Percentiles rank a stretch among this genome's conserved stretches.
These are phyloP conservation scores for Drosophila tristis DNA, from an alignment of 1,140 invertebrate genomes.

Conservation along the genomic window DNA sequence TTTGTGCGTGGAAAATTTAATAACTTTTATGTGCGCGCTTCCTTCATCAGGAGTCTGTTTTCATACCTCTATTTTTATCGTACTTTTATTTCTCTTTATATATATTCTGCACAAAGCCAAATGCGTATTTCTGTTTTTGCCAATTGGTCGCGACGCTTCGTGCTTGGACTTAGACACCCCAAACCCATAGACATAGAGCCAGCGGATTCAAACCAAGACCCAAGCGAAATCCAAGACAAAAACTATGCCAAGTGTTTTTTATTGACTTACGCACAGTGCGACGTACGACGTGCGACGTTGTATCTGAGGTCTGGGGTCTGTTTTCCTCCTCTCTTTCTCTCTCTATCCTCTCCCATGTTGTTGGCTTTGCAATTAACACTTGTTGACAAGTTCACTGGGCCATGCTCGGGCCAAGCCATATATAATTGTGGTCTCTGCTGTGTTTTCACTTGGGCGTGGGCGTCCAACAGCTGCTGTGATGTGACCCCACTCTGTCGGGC, in stretches of 20 bases:
- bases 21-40: constrained; percentile 23
- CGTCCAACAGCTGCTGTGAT: constrained; percentile 10
- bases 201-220: neutral
- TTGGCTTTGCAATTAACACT: constrained; percentile 71
- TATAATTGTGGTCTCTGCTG: constrained; percentile 17
- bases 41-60: neutral
- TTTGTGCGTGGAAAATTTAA: constrained; percentile 52
- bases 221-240: constrained; percentile 4
- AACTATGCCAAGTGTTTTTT: constrained; percentile 31
- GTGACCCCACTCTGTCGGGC: constrained; percentile 19
- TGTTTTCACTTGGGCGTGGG: constrained; percentile 21
- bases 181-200: too few relatives aligned
- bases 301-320: neutral
- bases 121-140: constrained; percentile 6
- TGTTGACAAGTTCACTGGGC: constrained; percentile 76
- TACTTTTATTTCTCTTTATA: constrained; percentile 24
- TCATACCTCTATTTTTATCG: constrained; percentile 6
- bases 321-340: constrained; percentile 11
- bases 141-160: constrained; percentile 24
- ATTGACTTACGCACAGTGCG: constrained; percentile 24
- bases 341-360: constrained; percentile 13
- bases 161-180: neutral
- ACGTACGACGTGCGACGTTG: constrained; percentile 16
- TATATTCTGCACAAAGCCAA: constrained; percentile 10
- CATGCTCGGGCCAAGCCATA: constrained; percentile 28